Evolutionary conservation across 2,888 invertebrate species (phyloP).

Genomic region (Dryocosmus kuriphilus): DNA sequence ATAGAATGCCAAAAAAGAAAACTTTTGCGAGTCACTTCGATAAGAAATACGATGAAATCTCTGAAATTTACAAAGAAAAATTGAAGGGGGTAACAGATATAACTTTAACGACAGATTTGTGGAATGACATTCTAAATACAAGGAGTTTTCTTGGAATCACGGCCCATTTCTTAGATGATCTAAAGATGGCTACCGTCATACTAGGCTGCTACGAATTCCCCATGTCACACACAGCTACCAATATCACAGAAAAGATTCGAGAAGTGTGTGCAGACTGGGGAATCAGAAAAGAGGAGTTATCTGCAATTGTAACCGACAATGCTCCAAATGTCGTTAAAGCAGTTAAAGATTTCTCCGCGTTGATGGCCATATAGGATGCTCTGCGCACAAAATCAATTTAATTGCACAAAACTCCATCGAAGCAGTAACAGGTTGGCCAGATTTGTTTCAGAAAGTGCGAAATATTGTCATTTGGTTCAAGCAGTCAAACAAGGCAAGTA

Average conservation of each 20-base stretch:
- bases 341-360: constrained; percentile 49
- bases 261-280: neutral
- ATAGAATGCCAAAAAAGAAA: constrained; percentile 45
- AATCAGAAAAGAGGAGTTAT: neutral
- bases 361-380: no score
- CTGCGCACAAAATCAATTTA: no score
- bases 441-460: constrained; percentile 51
- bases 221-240: neutral
- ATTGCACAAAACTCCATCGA: no score
- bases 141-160: constrained; percentile 44
- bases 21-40: constrained; percentile 42
- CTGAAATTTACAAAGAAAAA: constrained; percentile 43
- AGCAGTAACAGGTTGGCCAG: constrained; percentile 39
- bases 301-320: constrained; percentile 47
- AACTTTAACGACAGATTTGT: constrained; percentile 52
- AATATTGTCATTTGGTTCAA: no score
- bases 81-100: constrained; percentile 34
- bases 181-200: constrained; percentile 27
- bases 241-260: neutral
- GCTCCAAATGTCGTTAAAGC: constrained; percentile 53
- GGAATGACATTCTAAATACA: constrained; percentile 52
- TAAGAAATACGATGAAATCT: constrained; percentile 35
- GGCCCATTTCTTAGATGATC: constrained; percentile 21
- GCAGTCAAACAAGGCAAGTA: no score
- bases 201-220: constrained; percentile 43